These are phyloP conservation scores for Ochotona curzoniae DNA, from an alignment of 2,113 vertebrate species.

Conservation along the genomic window DNA sequence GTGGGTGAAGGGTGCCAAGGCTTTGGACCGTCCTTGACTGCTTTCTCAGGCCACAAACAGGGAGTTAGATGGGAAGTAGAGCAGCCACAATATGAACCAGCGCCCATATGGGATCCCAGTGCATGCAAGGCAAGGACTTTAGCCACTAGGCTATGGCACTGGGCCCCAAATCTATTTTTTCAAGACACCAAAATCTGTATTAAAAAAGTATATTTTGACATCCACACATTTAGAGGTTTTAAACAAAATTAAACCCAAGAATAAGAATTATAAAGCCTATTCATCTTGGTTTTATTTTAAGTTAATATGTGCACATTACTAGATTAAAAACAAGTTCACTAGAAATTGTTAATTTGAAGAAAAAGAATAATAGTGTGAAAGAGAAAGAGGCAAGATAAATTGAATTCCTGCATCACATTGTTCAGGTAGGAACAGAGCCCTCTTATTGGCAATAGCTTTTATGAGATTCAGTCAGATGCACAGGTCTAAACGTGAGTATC, in stretches of 20 bases:
- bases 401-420: background rate
- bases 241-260: conserved; percentile 33
- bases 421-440: background rate
- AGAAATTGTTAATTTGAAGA: background rate
- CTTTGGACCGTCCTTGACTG: too few relatives aligned
- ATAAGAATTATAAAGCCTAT: background rate
- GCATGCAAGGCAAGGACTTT: too few relatives aligned
- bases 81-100: too few relatives aligned
- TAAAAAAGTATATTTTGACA: background rate
- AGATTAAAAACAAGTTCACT: background rate
- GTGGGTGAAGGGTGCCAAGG: too few relatives aligned
- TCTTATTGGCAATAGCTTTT: conserved; percentile 18
- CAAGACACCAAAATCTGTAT: background rate
- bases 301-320: background rate
- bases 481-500: conserved; percentile 4
- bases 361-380: background rate
- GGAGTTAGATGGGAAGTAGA: too few relatives aligned
- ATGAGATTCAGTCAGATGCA: background rate
- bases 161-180: background rate
- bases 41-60: too few relatives aligned
- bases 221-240: background rate
- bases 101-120: too few relatives aligned
- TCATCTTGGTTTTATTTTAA: conserved; percentile 15
- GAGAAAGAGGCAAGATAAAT: background rate
- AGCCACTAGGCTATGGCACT: too few relatives aligned